Conservation (phyloP, 2,113 vertebrate genomes). For the Dipodomys ordii region DNA sequence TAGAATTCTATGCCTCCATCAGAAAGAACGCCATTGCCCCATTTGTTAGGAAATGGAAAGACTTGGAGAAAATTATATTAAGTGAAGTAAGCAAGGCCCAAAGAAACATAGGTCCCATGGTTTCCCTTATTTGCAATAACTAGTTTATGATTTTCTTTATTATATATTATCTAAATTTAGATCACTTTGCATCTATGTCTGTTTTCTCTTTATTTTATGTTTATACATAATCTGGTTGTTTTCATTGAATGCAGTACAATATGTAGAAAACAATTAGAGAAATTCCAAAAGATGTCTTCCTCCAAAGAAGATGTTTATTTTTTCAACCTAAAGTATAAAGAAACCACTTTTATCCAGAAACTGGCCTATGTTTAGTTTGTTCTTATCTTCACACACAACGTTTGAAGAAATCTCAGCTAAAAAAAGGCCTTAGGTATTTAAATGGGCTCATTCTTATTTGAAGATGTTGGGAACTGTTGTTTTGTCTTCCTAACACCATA, state of each 20-base stretch:
- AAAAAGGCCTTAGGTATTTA: neutral
- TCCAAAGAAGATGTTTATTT: conserved; percentile 1
- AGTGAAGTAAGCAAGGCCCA: no score
- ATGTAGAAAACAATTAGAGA: neutral
- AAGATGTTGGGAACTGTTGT: neutral
- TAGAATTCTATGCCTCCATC: no score
- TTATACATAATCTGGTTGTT: neutral
- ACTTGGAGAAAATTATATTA: no score
- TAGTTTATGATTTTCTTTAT: neutral
- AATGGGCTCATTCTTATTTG: neutral
- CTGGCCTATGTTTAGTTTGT: conserved; percentile 6
- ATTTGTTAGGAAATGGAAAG: no score
- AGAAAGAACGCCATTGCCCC: no score
- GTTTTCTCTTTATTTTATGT: conserved; percentile 21
- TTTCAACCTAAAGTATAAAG: neutral
- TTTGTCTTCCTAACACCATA: neutral
- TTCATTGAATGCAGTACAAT: neutral
- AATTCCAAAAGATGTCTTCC: neutral
- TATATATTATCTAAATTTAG: neutral
- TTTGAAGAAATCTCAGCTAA: neutral
- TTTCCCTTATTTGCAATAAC: no score
- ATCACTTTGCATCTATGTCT: neutral
- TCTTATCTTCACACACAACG: neutral
- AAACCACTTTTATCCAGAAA: conserved; percentile 19
- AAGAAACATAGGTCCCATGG: no score